Evolutionary conservation across 1,140 invertebrate species (phyloP), one percentile per base, ranked within the genome.

Genomic region (Bombus fervidus): DNA sequence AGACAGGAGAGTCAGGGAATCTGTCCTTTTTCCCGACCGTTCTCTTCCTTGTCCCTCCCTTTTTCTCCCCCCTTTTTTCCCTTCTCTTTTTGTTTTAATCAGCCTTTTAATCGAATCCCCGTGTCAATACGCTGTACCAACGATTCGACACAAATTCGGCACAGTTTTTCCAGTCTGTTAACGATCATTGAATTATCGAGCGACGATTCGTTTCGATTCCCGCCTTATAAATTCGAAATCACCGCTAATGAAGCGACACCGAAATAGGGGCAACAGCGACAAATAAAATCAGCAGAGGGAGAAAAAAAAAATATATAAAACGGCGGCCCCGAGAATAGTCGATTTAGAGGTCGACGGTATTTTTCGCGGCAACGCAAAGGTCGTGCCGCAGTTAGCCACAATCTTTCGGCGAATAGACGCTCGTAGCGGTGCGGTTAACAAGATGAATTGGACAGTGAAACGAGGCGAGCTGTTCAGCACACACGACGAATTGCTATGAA

Each of bases 371-470:
- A 59, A 82, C 41, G 73, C 81, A 41, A 83, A 69, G 74, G 73
- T 83, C 82, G 66, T 25, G 74, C n/a, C 47, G 47, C 82, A 71
- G 74, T 83, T 71, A 10, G 72, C 34, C 81, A 64, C 41, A 41
- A 83, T 83, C 74, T 83, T 83, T 76, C 43, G 43, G 74, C 81
- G 64, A 77, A 68, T 34, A 69, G 74, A 47, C 68, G 68, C 31
- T 37, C 39, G 37, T 34, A 39, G 31, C 25, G 34, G 59, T 47
- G 43, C 81, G 59, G 73, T 83, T 83, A 83, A 83, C 72, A 64
- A 83, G 81, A 83, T 83, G 73, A 83, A 83, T 83, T 83, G 81
- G 81, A 83, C 81, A 47, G 71, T 66, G 22, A 53, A 83, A 83
- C 81, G 73, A 83, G 81, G 43, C 81, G 81, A 77, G 37, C 31